Conservation (phyloP, 2,888 invertebrate genomes). For the Pimpla rufipes region DNA sequence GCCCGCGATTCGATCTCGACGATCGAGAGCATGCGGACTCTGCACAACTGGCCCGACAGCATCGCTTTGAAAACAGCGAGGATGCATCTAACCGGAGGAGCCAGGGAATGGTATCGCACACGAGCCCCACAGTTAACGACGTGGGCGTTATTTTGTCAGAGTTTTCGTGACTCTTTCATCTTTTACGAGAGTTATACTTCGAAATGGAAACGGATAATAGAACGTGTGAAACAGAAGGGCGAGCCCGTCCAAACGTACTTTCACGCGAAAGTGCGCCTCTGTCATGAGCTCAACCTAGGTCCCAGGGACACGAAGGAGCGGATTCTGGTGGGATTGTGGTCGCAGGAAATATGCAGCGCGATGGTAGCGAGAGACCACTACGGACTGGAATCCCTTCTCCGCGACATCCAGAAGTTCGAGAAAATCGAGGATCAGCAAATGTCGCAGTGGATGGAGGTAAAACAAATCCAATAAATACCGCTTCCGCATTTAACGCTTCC, state of each 20-base stretch:
- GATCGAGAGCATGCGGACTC: too few relatives aligned
- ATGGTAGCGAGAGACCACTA: not conserved
- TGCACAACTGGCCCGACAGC: too few relatives aligned
- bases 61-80: too few relatives aligned
- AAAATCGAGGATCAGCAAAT: not conserved
- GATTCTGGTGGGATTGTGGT: not conserved
- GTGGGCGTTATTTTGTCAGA: constrained; percentile 12
- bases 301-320: constrained; percentile 26
- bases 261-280: too few relatives aligned
- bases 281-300: too few relatives aligned
- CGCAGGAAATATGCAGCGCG: not conserved
- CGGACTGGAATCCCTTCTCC: not conserved
- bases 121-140: constrained; percentile 6
- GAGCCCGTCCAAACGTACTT: constrained; percentile 29
- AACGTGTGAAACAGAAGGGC: constrained; percentile 11
- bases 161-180: constrained; percentile 37
- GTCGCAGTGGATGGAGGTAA: too few relatives aligned
- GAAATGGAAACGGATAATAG: constrained; percentile 30
- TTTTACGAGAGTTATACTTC: constrained; percentile 17
- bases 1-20: too few relatives aligned
- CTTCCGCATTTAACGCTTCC: not conserved
- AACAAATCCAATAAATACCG: too few relatives aligned
- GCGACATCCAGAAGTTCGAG: not conserved
- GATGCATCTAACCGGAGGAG: too few relatives aligned
- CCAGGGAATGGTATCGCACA: too few relatives aligned